phyloP scores from a whole-genome alignment of 2,797 vertebrate species.

The Tokudaia muenninki region DNA sequence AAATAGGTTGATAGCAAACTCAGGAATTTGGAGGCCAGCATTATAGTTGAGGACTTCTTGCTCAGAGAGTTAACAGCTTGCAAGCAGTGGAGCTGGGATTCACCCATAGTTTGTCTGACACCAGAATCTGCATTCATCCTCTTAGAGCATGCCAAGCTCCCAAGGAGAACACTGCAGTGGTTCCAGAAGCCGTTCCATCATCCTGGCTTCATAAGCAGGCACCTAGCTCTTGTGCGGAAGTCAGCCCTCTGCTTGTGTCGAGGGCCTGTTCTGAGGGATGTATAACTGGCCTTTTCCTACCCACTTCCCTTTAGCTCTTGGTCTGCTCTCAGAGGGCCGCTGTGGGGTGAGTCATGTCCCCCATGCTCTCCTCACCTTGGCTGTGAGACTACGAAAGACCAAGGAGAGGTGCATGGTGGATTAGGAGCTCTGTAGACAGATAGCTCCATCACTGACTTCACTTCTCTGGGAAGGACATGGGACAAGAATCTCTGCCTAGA shows the following conservation, averaged over 20 bases:
- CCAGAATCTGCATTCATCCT: slow-evolving; percentile 26
- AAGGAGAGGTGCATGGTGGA: not conserved
- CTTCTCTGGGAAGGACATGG: not conserved
- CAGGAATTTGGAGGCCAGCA: not conserved
- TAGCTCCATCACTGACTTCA: not conserved
- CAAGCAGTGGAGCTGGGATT: slow-evolving; percentile 23
- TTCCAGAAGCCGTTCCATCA: not conserved
- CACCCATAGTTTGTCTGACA: slow-evolving; percentile 23
- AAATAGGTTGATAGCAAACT: not conserved
- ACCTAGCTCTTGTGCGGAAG: not conserved
- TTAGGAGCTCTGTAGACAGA: not conserved
- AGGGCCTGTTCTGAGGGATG: not conserved
- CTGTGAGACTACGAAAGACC: not conserved
- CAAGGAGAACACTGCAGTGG: not conserved
- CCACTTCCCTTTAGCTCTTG: not conserved
- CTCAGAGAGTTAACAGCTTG: slow-evolving; percentile 40
- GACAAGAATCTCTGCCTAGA: not conserved
- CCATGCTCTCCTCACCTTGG: not conserved
- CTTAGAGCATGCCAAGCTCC: not conserved
- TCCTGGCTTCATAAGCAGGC: not conserved
- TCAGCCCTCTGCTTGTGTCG: not conserved
- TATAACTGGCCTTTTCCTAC: not conserved
- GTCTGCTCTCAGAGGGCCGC: not conserved
- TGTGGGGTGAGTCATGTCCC: not conserved
- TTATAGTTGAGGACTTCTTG: slow-evolving; percentile 53